phyloP scores from a whole-genome alignment of 2,888 invertebrate species.

The Chloroclysta siterata region DNA sequence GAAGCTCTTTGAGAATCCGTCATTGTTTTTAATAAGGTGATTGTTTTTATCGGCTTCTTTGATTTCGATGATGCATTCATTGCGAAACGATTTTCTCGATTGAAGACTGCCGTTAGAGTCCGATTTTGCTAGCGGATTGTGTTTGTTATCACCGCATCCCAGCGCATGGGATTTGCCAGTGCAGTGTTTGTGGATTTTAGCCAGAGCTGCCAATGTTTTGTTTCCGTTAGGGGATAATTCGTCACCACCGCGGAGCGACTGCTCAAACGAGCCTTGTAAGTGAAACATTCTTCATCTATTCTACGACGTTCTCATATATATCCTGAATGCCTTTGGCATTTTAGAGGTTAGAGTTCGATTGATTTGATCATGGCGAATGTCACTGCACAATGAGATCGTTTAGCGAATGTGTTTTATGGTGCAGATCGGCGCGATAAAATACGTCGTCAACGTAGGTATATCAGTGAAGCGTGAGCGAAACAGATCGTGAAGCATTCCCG shows the following conservation, averaged over 20 bases:
- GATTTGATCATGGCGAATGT: slow-evolving; percentile 67
- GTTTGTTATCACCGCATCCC: slow-evolving; percentile 85
- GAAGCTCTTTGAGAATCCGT: slow-evolving; percentile 77
- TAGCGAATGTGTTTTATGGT: slow-evolving; percentile 59
- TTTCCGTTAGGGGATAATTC: slow-evolving; percentile 76
- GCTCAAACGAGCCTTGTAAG: slow-evolving; percentile 84
- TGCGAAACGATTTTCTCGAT: slow-evolving; percentile 72
- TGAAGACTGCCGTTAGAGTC: slow-evolving; percentile 78
- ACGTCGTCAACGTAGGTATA: slow-evolving; percentile 47
- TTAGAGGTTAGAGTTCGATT: slow-evolving; percentile 66
- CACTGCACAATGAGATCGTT: slow-evolving; percentile 70
- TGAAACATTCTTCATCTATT: slow-evolving; percentile 78
- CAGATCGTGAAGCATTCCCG: slow-evolving; percentile 49
- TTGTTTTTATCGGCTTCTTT: slow-evolving; percentile 67
- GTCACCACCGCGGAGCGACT: slow-evolving; percentile 83
- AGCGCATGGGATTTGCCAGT: slow-evolving; percentile 91
- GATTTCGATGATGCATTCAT: slow-evolving; percentile 77
- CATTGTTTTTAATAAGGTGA: slow-evolving; percentile 56
- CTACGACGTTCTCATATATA: slow-evolving; percentile 61
- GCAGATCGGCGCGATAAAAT: slow-evolving; percentile 68
- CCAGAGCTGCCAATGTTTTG: slow-evolving; percentile 81
- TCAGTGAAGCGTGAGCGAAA: slow-evolving; percentile 53
- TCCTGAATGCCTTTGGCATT: slow-evolving; percentile 62
- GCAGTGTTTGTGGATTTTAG: slow-evolving; percentile 89
- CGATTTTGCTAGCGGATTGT: slow-evolving; percentile 74